Evolutionary conservation across 2,888 invertebrate genomes (phyloP).

Genomic region (Subacronicta megacephala): DNA sequence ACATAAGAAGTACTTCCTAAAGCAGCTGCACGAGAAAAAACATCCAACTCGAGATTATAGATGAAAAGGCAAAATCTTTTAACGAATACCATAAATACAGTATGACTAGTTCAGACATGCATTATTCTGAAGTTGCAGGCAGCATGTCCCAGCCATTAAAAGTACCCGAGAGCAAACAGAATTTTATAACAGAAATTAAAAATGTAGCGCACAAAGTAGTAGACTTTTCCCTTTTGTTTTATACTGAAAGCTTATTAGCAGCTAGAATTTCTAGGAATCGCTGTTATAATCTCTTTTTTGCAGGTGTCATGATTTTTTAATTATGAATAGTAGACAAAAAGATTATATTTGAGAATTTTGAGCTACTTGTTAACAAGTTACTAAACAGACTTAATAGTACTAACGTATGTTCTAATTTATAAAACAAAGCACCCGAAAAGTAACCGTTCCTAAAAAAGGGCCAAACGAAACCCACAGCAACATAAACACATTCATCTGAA

Average conservation of each 20-base stretch:
- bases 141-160: conserved; percentile 50
- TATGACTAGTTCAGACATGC: conserved; percentile 34
- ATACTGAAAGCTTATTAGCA: conserved; percentile 52
- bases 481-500: conserved; percentile 61
- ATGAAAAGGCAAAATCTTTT: conserved; percentile 5
- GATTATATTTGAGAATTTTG: too few relatives aligned
- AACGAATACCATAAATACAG: conserved; percentile 36
- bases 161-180: conserved; percentile 57
- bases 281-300: conserved; percentile 38
- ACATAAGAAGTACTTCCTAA: too few relatives aligned
- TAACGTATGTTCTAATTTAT: neutral
- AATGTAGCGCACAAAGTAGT: conserved; percentile 55
- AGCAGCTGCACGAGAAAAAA: too few relatives aligned
- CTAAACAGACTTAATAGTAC: conserved; percentile 5
- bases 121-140: conserved; percentile 44
- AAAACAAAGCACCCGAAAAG: conserved; percentile 6
- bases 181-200: conserved; percentile 63
- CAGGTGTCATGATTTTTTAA: conserved; percentile 39
- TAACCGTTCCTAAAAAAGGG: conserved; percentile 5
- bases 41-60: neutral
- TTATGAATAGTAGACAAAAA: too few relatives aligned
- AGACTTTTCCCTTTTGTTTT: conserved; percentile 48
- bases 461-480: conserved; percentile 30
- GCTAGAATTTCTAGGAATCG: conserved; percentile 42
- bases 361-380: too few relatives aligned